Evolutionary conservation across 2,797 vertebrate genomes (phyloP), one percentile per base, ranked within the genome.

Genomic region (Spatula versicolor): DNA sequence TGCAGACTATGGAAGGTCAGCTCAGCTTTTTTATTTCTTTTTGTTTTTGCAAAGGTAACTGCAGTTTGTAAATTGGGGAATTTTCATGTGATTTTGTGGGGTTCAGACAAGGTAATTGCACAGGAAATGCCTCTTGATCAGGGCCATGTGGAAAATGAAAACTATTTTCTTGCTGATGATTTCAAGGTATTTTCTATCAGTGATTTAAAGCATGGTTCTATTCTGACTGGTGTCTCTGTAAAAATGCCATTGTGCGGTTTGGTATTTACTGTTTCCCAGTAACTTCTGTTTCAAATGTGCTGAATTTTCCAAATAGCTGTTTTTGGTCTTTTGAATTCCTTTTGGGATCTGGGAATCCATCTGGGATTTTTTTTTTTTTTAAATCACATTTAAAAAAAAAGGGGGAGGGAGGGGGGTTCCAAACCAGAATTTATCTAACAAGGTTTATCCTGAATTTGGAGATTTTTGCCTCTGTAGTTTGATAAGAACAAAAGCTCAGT

Each of bases 1-100:
- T 41, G 33, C 96, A 7, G 97, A 97, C 33, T 98, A 97, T 25
- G 99, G 99, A 97, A 99, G 99, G 99, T 99, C 98, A 97, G 97
- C 73, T 58, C 64, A 60, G 18, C 20, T n/a, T 60, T 82, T 37
- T 56, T 48, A 4, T 7, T 56, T 12, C 73, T 25, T 6, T 7
- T 9, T 23, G 15, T 10, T 28, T 69, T 63, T 56, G 25, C 41
- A 21, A 10, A 35, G 21, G 33, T 20, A 52, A 4, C 25, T 71
- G 67, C 73, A 16, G 54, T 64, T 63, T 6, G 1, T 28, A 5
- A 9, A 2, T 28, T 2, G 25, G 45, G 77, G 19, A 28, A 0
- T 3, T 60, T 16, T 10, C 19, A 17, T 30, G 33, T n/a, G 43
- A 31, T 30, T 13, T 3, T 13, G 11, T 7, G 16, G 71, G 52